Base-by-base conservation (phyloP, 2,797 vertebrate genomes). In the Graptemys geographica region DNA sequence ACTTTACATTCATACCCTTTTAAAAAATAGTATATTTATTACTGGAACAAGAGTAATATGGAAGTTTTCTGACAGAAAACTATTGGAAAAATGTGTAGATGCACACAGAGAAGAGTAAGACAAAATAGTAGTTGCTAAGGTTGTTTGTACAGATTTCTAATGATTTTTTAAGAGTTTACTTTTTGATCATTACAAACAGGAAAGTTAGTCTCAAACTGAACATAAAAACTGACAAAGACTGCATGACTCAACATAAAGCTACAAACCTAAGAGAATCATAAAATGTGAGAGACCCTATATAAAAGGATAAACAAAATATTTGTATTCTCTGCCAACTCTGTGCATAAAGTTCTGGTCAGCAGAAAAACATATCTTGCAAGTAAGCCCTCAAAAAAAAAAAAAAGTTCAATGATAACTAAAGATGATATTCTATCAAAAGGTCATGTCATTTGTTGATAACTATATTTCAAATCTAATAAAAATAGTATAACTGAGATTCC, bases 181-280 rank as follows among this genome's bases (percentile, higher is more conserved):
- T 95, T 90, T 90, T 90, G 86, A 81, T 92, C 8, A 37, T 62
- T 88, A 65, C 12, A 76, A 91, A 78, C 28, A 92, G 28, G n/a
- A 93, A 92, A 80, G 80, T 85, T 72, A 92, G 83, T 92, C 44
- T 92, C 18, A 15, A 91, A 3, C 10, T 86, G 53, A 88, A 56
- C 8, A 81, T 88, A 86, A 95, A 90, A 84, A 90, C 88, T 9
- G 65, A 79, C 8, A 90, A 83, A 90, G 69, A 83, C 27, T 92
- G 16, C 41, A 90, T 88, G 86, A 91, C 15, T 95, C 82, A 92
- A 55, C 84, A 89, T 41, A 94, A 82, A 96, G 4, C 13, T 84
- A 57, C 7, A 86, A 91, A 52, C 18, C 11, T 85, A 72, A 92
- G 90, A 88, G n/a, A 19, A 23, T 85, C 37, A 79, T 93, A 90